Conservation (phyloP, 2,797 vertebrate species). For the Acanthurus lineatus region DNA sequence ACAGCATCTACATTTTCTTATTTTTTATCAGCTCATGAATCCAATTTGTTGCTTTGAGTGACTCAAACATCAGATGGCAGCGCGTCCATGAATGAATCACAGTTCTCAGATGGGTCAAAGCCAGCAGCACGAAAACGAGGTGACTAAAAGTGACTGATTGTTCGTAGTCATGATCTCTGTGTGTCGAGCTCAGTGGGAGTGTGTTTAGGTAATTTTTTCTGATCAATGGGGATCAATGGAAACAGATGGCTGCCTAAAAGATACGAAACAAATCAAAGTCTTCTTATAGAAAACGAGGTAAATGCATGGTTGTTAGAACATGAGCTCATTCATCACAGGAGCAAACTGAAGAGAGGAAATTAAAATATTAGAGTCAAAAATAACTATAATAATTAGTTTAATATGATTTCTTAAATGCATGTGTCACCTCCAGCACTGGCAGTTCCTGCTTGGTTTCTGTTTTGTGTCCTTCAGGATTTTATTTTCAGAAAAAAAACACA, state of each 20-base stretch:
- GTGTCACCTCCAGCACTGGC: background rate
- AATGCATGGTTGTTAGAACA: background rate
- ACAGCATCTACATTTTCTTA: background rate
- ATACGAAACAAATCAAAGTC: background rate
- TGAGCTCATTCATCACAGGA: background rate
- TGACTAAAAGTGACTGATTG: constrained; percentile 6
- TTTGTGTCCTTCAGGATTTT: background rate
- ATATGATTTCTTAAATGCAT: background rate
- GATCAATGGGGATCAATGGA: background rate
- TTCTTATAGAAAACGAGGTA: background rate
- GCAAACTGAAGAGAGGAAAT: background rate
- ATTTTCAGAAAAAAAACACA: background rate
- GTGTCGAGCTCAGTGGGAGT: too few species aligned
- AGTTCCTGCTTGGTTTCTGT: constrained; percentile 2
- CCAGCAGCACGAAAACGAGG: background rate
- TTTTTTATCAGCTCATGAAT: background rate
- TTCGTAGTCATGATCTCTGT: background rate
- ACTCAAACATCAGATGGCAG: background rate
- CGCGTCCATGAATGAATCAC: constrained; percentile 11
- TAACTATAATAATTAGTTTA: background rate
- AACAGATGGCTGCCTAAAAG: background rate
- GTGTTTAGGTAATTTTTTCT: too few species aligned
- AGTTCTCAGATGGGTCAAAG: background rate
- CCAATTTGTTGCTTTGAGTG: background rate
- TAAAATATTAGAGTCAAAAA: background rate